Conservation (phyloP, 1,140 invertebrate species). For the Elymnias hypermnestra region DNA sequence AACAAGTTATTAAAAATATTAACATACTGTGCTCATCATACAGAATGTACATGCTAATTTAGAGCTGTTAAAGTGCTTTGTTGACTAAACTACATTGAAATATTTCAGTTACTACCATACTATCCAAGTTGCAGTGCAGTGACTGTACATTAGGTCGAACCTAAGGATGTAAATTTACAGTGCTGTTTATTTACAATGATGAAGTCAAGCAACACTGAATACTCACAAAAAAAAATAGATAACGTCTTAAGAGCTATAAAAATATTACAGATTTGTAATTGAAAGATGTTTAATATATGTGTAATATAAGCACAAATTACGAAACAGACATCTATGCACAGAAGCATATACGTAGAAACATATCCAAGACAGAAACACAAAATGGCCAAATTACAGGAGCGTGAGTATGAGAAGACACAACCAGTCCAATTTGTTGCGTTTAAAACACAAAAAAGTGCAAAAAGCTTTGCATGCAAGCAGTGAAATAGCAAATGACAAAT, state of each 20-base stretch:
- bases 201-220: slow-evolving; percentile 15
- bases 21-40: no score
- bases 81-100: slow-evolving; percentile 34
- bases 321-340: slow-evolving; percentile 11
- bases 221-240: slow-evolving; percentile 13
- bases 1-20: slow-evolving; percentile 6
- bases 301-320: slow-evolving; percentile 28
- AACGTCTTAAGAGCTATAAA: no score
- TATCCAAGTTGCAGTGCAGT: slow-evolving; percentile 25
- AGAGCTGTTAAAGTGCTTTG: slow-evolving; percentile 21
- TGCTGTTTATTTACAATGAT: slow-evolving; percentile 27
- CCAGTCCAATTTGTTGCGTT: slow-evolving; percentile 50
- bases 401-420: slow-evolving; percentile 57
- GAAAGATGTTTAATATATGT: slow-evolving; percentile 14
- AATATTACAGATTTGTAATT: no score
- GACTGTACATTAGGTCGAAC: slow-evolving; percentile 15
- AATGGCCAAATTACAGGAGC: slow-evolving; percentile 49
- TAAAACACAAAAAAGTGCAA: slow-evolving; percentile 44
- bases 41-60: slow-evolving; percentile 23
- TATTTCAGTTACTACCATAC: no score
- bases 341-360: slow-evolving; percentile 23
- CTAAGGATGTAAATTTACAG: slow-evolving; percentile 18
- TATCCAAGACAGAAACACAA: slow-evolving; percentile 32
- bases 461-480: slow-evolving; percentile 66
- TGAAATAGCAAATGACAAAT: slow-evolving; percentile 40